These are phyloP conservation scores for Eufriesea mexicana DNA, from an alignment of 1,140 invertebrate genomes.

Conservation along the genomic window DNA sequence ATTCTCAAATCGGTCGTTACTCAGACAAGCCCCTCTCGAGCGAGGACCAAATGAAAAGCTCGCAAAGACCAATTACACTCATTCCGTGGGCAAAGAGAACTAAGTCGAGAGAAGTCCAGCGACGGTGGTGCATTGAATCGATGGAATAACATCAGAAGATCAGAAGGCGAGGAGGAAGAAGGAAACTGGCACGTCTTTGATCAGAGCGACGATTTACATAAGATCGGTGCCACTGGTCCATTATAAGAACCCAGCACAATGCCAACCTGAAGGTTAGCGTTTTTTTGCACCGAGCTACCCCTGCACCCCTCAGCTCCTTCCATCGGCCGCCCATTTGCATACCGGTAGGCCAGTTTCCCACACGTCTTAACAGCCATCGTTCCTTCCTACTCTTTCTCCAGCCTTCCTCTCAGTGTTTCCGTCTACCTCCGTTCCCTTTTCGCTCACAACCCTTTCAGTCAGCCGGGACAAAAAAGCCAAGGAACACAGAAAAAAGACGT, in stretches of 20 bases:
- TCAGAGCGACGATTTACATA: conserved; percentile 68
- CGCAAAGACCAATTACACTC: conserved; percentile 28
- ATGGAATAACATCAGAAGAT: conserved; percentile 53
- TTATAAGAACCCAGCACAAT: conserved; percentile 64
- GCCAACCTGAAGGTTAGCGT: conserved; percentile 63
- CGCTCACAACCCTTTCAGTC: conserved; percentile 70
- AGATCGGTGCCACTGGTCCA: conserved; percentile 71
- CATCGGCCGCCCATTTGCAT: conserved; percentile 67
- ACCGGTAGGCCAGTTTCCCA: conserved; percentile 69
- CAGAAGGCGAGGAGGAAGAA: conserved; percentile 33
- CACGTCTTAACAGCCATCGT: conserved; percentile 66
- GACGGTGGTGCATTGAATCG: conserved; percentile 8
- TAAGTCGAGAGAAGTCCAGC: conserved; percentile 18
- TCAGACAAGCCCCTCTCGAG: neutral
- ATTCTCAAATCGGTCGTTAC: conserved; percentile 1
- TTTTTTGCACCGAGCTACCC: conserved; percentile 30
- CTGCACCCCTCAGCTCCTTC: conserved; percentile 22
- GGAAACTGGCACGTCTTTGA: conserved; percentile 56
- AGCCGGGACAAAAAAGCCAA: conserved; percentile 58
- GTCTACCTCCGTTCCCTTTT: conserved; percentile 3
- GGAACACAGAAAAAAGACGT: conserved; percentile 48
- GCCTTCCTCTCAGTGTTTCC: neutral
- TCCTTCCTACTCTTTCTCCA: conserved; percentile 36
- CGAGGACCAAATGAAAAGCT: conserved; percentile 14
- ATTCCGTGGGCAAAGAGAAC: neutral